phyloP scores from a whole-genome alignment of 2,888 invertebrate species.

The Standfussiana lucernea region DNA sequence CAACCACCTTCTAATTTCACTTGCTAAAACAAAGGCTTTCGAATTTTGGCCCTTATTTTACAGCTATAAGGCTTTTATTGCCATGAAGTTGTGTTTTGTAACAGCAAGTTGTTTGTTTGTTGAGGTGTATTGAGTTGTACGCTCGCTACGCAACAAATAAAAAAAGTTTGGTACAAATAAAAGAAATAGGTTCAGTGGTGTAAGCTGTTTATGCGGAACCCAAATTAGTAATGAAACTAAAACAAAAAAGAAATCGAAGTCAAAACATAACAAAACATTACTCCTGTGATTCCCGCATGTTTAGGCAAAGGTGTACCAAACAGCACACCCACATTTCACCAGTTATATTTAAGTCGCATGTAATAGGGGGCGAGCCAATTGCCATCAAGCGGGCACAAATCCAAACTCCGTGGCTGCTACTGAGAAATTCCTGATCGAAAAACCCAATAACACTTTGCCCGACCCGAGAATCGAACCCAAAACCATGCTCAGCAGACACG shows the following conservation, averaged over 20 bases:
- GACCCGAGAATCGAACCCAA: too few species aligned
- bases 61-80: neutral
- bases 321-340: too few species aligned
- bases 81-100: neutral
- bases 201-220: neutral
- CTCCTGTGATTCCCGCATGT: too few species aligned
- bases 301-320: too few species aligned
- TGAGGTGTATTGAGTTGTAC: neutral
- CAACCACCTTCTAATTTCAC: slow-evolving; percentile 1
- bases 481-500: too few species aligned
- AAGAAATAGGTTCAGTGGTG: neutral
- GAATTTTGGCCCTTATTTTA: neutral
- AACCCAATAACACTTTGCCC: too few species aligned
- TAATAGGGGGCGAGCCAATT: too few species aligned
- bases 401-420: too few species aligned
- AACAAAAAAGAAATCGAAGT: neutral
- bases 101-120: slow-evolving; percentile 15
- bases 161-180: slow-evolving; percentile 32
- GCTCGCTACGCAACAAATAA: slow-evolving; percentile 6
- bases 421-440: too few species aligned
- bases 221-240: neutral
- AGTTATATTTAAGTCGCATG: too few species aligned
- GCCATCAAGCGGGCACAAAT: too few species aligned
- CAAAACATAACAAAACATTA: too few species aligned
- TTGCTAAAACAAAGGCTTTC: neutral